These are phyloP conservation scores for Mesoclemmys tuberculata DNA, from an alignment of 2,113 vertebrate genomes.

Conservation along the genomic window DNA sequence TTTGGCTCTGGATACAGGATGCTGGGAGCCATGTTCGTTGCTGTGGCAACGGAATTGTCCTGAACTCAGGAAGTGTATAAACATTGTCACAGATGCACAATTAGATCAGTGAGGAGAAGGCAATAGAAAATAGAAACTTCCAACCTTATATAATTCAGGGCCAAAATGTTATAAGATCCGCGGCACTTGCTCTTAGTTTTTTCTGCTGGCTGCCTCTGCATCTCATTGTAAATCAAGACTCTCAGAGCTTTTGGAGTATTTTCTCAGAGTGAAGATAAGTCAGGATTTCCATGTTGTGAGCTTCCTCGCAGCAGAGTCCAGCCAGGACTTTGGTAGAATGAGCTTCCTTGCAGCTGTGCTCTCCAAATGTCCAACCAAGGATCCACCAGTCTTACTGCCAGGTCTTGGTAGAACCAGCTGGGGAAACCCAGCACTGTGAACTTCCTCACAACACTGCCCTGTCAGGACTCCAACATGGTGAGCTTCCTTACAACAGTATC, in stretches of 20 bases:
- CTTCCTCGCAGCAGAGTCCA: neutral
- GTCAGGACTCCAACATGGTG: neutral
- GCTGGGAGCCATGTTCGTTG: conserved; percentile 73
- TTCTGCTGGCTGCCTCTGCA: neutral
- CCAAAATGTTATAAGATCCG: conserved; percentile 37
- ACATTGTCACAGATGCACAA: conserved; percentile 80
- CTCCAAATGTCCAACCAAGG: neutral
- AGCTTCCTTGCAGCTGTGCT: neutral
- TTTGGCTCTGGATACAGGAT: conserved; percentile 66
- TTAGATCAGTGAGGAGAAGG: conserved; percentile 76
- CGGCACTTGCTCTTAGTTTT: neutral
- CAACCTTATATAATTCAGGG: conserved; percentile 65
- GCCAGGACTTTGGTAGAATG: neutral
- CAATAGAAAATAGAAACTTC: conserved; percentile 81
- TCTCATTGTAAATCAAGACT: neutral
- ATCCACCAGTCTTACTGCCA: neutral
- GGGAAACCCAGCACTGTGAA: accelerated
- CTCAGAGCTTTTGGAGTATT: neutral
- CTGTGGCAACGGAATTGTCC: conserved; percentile 84
- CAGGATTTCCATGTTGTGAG: neutral
- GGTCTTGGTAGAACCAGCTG: neutral
- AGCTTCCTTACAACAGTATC: neutral
- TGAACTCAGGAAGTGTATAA: conserved; percentile 78
- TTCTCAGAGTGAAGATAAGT: neutral
- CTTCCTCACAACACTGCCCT: accelerated